Percentiles rank a stretch among this genome's conserved stretches.
Evolutionary conservation across 2,888 invertebrate genomes (phyloP).

Genomic region (Micoletzkya japonica): DNA sequence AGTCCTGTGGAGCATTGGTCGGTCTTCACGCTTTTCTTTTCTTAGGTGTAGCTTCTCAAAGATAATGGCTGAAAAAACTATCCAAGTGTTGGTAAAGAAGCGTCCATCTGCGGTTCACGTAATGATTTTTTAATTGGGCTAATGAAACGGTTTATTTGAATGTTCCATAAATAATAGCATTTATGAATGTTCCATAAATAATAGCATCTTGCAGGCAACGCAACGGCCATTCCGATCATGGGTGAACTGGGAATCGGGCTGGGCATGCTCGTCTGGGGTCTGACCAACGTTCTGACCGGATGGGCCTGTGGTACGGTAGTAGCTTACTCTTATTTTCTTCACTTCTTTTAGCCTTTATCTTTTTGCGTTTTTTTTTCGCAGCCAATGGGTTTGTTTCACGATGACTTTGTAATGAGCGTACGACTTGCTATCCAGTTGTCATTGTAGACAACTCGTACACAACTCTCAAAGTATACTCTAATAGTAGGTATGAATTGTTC

Average conservation of each 20-base stretch:
- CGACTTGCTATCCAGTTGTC: too few species aligned
- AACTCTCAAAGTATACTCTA: too few species aligned
- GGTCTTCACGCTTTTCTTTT: not conserved
- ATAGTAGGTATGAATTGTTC: too few species aligned
- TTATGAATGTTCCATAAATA: not conserved
- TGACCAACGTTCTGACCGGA: slow-evolving; percentile 64
- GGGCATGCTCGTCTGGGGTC: slow-evolving; percentile 68
- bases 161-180: not conserved
- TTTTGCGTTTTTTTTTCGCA: too few species aligned
- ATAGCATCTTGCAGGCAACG: slow-evolving; percentile 64
- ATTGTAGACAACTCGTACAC: too few species aligned
- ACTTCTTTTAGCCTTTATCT: too few species aligned
- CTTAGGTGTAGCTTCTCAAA: not conserved
- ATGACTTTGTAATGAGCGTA: too few species aligned
- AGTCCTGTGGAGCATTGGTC: slow-evolving; percentile 67
- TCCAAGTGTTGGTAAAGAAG: not conserved
- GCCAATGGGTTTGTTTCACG: too few species aligned
- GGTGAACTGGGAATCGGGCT: slow-evolving; percentile 56
- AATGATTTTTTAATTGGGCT: not conserved
- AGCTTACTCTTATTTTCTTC: not conserved
- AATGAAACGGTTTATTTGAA: not conserved
- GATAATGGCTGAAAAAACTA: not conserved
- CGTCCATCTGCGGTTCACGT: not conserved
- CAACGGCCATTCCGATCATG: slow-evolving; percentile 67
- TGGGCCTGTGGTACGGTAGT: slow-evolving; percentile 57